Evolutionary conservation across 1,140 invertebrate genomes (phyloP).

Genomic region (Monomorium pharaonis): DNA sequence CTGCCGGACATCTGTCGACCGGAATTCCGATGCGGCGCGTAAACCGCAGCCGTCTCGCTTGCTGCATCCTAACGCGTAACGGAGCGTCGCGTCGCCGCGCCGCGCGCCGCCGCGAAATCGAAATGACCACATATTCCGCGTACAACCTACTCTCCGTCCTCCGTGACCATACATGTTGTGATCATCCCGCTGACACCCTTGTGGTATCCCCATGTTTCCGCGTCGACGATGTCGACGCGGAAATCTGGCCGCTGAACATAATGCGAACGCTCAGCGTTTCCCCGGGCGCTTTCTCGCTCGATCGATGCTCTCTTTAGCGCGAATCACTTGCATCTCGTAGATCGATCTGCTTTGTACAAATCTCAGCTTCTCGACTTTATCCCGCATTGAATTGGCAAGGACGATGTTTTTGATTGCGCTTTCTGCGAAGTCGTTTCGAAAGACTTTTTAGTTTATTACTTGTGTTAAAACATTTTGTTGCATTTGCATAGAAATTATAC

Average conservation of each 20-base stretch:
- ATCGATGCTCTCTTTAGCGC: not conserved
- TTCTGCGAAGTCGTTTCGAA: not conserved
- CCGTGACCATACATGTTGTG: not conserved
- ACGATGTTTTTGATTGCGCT: not conserved
- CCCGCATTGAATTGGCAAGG: not conserved
- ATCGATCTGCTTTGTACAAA: not conserved
- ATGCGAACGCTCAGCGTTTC: not conserved
- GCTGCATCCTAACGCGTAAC: conserved; percentile 5
- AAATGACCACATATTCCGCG: conserved; percentile 38
- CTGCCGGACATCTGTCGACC: conserved; percentile 56
- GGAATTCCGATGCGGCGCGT: conserved; percentile 50
- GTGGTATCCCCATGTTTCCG: conserved; percentile 7
- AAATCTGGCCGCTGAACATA: conserved; percentile 18
- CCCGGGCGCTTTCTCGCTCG: not conserved
- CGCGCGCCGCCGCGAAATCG: conserved; percentile 32
- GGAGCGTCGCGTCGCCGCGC: too few species aligned
- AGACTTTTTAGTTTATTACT: not conserved
- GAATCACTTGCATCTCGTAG: not conserved
- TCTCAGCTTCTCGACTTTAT: not conserved
- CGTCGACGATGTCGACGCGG: not conserved
- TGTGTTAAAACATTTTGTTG: not conserved
- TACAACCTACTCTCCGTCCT: not conserved
- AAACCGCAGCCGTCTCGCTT: conserved; percentile 34
- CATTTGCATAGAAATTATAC: not conserved
- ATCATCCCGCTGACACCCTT: conserved; percentile 35